Conservation (phyloP, 2,113 vertebrate species). For the Microtus oregoni region DNA sequence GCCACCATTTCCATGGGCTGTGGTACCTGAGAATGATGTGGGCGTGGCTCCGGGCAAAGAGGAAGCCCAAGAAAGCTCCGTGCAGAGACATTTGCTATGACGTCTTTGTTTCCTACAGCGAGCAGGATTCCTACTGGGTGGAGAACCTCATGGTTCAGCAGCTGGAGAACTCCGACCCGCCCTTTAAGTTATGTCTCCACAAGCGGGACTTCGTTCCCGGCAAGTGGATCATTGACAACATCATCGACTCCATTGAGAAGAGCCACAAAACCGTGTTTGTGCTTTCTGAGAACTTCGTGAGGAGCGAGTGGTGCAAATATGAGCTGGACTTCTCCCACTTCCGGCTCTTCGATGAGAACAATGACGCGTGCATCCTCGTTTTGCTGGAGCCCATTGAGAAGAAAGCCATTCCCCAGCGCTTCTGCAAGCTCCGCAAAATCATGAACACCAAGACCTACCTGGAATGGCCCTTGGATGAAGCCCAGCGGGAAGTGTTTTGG, state of each 20-base stretch:
- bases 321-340: slow-evolving; percentile 97
- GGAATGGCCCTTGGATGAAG: slow-evolving; percentile 91
- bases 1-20: slow-evolving; percentile 87
- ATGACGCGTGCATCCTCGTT: slow-evolving; percentile 89
- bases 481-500: slow-evolving; percentile 89
- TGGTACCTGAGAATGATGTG: slow-evolving; percentile 95
- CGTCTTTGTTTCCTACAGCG: slow-evolving; percentile 96
- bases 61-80: slow-evolving; percentile 81
- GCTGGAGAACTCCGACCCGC: slow-evolving; percentile 86
- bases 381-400: slow-evolving; percentile 92
- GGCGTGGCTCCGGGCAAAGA: slow-evolving; percentile 94
- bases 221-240: slow-evolving; percentile 94
- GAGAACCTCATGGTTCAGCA: slow-evolving; percentile 91
- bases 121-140: slow-evolving; percentile 93
- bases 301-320: slow-evolving; percentile 96
- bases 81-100: slow-evolving; percentile 86
- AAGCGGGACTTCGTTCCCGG: slow-evolving; percentile 94
- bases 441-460: slow-evolving; percentile 96
- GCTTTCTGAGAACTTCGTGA: slow-evolving; percentile 93
- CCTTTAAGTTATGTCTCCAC: slow-evolving; percentile 91
- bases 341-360: slow-evolving; percentile 91
- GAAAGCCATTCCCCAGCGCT: slow-evolving; percentile 91
- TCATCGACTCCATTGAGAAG: slow-evolving; percentile 93
- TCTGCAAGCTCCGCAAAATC: slow-evolving; percentile 92
- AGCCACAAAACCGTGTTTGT: slow-evolving; percentile 92